Conservation (phyloP, 1,140 invertebrate species). For the Oreohelix idahoensis region DNA sequence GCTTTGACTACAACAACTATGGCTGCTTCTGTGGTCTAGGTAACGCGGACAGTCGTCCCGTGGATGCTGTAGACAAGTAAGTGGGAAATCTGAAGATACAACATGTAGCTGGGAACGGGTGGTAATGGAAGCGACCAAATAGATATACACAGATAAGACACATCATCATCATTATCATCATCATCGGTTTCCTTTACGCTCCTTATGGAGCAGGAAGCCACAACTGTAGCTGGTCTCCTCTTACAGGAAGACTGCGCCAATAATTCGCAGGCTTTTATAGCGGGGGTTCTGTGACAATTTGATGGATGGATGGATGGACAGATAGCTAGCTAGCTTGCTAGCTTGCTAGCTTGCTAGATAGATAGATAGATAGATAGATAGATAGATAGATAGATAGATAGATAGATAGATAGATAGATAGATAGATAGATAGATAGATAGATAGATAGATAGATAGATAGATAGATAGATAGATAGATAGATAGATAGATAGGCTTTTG, state of each 20-base stretch:
- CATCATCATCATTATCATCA: too few species aligned
- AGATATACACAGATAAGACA: too few species aligned
- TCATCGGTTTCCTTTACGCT: too few species aligned
- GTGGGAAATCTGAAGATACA: neutral
- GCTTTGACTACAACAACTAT: constrained; percentile 56
- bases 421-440: neutral
- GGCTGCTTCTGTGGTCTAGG: constrained; percentile 63
- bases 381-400: neutral
- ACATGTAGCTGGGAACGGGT: too few species aligned
- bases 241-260: too few species aligned
- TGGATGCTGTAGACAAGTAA: constrained; percentile 54
- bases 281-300: too few species aligned
- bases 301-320: neutral
- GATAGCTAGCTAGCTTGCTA: neutral
- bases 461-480: neutral
- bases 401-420: neutral
- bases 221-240: too few species aligned
- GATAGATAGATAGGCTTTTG: neutral
- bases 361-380: neutral
- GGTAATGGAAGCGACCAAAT: too few species aligned
- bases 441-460: neutral
- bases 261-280: too few species aligned
- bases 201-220: too few species aligned
- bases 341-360: neutral
- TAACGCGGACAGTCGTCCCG: constrained; percentile 39